Conservation (phyloP, 2,888 invertebrate species). For the Lasioglossum vierecki region DNA sequence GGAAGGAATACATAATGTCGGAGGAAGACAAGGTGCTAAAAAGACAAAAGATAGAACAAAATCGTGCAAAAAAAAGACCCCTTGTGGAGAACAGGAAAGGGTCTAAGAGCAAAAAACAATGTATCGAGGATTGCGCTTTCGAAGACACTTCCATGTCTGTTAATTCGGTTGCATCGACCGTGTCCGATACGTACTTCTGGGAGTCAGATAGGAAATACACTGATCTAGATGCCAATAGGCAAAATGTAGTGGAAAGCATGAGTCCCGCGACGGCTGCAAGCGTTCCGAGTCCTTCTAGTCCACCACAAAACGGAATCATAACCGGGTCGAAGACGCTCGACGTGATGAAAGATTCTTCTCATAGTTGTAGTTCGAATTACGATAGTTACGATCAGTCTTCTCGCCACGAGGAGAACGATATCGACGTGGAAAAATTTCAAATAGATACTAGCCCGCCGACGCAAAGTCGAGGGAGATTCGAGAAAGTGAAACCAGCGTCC, state of each 20-base stretch:
- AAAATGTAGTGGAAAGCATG: constrained; percentile 74
- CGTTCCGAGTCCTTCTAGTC: constrained; percentile 83
- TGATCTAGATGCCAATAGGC: constrained; percentile 75
- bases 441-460: constrained; percentile 16
- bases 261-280: constrained; percentile 81
- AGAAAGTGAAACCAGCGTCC: constrained; percentile 36
- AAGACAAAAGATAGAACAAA: constrained; percentile 94
- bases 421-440: constrained; percentile 40
- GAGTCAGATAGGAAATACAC: constrained; percentile 79
- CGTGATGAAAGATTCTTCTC: constrained; percentile 77
- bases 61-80: constrained; percentile 89
- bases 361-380: constrained; percentile 36
- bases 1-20: constrained; percentile 98
- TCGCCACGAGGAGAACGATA: constrained; percentile 22
- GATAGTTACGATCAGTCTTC: constrained; percentile 31
- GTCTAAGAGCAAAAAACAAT: constrained; percentile 85
- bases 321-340: constrained; percentile 81
- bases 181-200: constrained; percentile 80
- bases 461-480: constrained; percentile 32
- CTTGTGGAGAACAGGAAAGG: constrained; percentile 63
- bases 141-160: constrained; percentile 79
- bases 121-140: constrained; percentile 81
- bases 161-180: constrained; percentile 75
- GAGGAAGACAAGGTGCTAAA: constrained; percentile 96
- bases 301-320: constrained; percentile 79